phyloP scores from a whole-genome alignment of 2,888 invertebrate genomes.

The Cephus runcator region DNA sequence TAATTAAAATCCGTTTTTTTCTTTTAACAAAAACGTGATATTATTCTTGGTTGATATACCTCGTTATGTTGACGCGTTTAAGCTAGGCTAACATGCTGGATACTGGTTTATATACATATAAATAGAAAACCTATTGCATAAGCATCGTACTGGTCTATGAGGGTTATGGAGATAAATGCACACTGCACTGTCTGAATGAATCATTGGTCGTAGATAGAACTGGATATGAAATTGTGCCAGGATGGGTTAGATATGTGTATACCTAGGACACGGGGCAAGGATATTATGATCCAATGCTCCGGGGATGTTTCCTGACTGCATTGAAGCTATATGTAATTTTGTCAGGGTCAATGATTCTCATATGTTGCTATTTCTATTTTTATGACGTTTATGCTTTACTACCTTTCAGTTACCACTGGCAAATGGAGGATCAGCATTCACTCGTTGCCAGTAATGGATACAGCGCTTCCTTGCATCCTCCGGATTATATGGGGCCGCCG shows the following conservation, averaged over 20 bases:
- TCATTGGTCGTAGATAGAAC: slow-evolving; percentile 8
- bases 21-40: not conserved
- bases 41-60: not conserved
- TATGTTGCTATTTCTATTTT: slow-evolving; percentile 8
- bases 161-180: slow-evolving; percentile 10
- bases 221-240: slow-evolving; percentile 10
- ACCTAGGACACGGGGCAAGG: not conserved
- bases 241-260: not conserved
- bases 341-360: not conserved
- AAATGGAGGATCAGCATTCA: slow-evolving; percentile 56
- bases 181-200: slow-evolving; percentile 12
- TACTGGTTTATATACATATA: slow-evolving; percentile 14
- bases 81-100: not conserved
- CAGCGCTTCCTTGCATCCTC: slow-evolving; percentile 49
- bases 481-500: slow-evolving; percentile 58
- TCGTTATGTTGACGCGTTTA: not conserved
- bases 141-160: slow-evolving; percentile 16
- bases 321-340: not conserved
- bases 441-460: slow-evolving; percentile 52
- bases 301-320: not conserved
- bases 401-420: slow-evolving; percentile 56
- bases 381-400: slow-evolving; percentile 37
- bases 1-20: not conserved
- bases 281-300: not conserved
- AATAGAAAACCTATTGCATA: slow-evolving; percentile 27